Evolutionary conservation across 2,888 invertebrate species (phyloP), one percentile per base, ranked within the genome.

Genomic region (Anthrax anthrax): DNA sequence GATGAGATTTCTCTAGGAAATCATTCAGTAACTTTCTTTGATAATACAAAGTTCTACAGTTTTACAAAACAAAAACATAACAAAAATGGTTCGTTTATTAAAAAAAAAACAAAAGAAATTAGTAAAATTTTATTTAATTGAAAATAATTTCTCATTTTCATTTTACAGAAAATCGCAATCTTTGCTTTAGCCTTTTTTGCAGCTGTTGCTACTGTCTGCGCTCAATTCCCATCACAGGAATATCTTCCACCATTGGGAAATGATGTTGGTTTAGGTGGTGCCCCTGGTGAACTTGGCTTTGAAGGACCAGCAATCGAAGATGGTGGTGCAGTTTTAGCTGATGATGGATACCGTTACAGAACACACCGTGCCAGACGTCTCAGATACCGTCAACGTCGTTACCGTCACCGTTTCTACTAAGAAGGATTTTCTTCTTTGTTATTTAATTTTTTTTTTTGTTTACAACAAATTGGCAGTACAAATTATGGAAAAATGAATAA

Each of bases 371-470:
- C 27, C 2, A n/a, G 18, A 9, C 19, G 37, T 27, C 37, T 43
- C 19, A 43, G 18, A 18, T 43, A 43, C 29, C 19, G 43, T 18
- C 17, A 23, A 16, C 43, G 43, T 12, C 53, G 52, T 6, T 37
- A 23, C 13, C 19, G 45, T 12, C 49, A 14, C 51, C 53, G 55
- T 4, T 37, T 38, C 23, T 44, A 29, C 18, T 13, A 32, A 32
- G 19, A 37, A 32, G n/a, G n/a, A n/a, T n/a, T n/a, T n/a, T n/a
- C n/a, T n/a, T n/a, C n/a, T n/a, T n/a, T n/a, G n/a, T n/a, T n/a
- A n/a, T n/a, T n/a, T n/a, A n/a, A n/a, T n/a, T n/a, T n/a, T n/a
- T n/a, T n/a, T n/a, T n/a, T n/a, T n/a, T n/a, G n/a, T n/a, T n/a
- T n/a, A n/a, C n/a, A n/a, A n/a, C n/a, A n/a, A n/a, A n/a, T n/a